Evolutionary conservation across 23 tunicate species (phyloP).

Genomic region (Clavelina lepadiformis): DNA sequence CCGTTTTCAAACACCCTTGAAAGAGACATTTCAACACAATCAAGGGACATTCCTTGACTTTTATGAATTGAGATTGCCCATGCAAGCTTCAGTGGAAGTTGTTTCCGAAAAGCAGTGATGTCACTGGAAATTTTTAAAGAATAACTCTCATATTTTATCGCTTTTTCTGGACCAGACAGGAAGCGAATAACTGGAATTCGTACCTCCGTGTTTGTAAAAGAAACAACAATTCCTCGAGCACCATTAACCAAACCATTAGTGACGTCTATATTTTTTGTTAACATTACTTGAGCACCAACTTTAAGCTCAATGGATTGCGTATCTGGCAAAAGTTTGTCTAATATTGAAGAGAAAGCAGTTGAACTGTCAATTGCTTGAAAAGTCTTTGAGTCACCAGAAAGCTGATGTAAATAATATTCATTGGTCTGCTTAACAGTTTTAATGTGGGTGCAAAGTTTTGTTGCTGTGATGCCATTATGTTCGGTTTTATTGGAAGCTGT

Average conservation of each 20-base stretch:
- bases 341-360: slow-evolving; percentile 18
- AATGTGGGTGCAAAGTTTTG: slow-evolving; percentile 85
- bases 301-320: slow-evolving; percentile 46
- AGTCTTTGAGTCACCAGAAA: slow-evolving; percentile 23
- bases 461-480: slow-evolving; percentile 63
- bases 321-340: slow-evolving; percentile 73
- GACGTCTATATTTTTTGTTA: slow-evolving; percentile 84
- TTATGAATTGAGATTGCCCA: slow-evolving; percentile 99
- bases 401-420: slow-evolving; percentile 37
- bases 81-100: slow-evolving; percentile 84
- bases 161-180: slow-evolving; percentile 29
- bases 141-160: slow-evolving; percentile 47
- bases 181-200: slow-evolving; percentile 63
- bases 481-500: slow-evolving; percentile 36
- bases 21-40: slow-evolving; percentile 87
- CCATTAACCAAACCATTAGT: slow-evolving; percentile 84
- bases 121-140: slow-evolving; percentile 65
- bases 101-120: slow-evolving; percentile 48
- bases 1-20: slow-evolving; percentile 86
- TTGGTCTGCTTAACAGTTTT: slow-evolving; percentile 77
- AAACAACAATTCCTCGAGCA: slow-evolving; percentile 77
- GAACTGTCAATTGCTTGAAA: slow-evolving; percentile 57
- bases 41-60: slow-evolving; percentile 97
- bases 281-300: slow-evolving; percentile 92
- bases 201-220: slow-evolving; percentile 38